Evolutionary conservation across 2,888 invertebrate genomes (phyloP), one percentile per base, ranked within the genome.

Genomic region (Leucoptera coffeella): DNA sequence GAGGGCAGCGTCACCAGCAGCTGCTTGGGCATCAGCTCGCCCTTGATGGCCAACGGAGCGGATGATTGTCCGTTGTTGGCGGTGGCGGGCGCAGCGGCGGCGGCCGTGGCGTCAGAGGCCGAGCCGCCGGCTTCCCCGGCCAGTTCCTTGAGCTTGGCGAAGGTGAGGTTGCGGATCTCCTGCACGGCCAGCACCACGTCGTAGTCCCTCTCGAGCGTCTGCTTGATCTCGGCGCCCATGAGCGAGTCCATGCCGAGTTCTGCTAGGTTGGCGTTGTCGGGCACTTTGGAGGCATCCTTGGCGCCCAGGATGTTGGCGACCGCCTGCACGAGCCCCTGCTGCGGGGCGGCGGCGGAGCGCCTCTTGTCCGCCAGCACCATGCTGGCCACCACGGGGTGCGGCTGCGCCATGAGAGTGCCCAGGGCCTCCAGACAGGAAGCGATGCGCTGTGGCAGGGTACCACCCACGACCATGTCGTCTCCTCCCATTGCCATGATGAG

Each of bases 201-300:
- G 47, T 85, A 93, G 48, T 92, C 89, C 39, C 90, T 73, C 51
- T 94, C 93, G 2, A 94, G 54, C 0, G 85, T 85, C 57, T 94
- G 93, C 40, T 94, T 94, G 38, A 97, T 91, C 60, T 97, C 95
- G 0, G 94, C 90, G 0, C 89, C 91, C 91, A 93, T 95, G 73
- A 96, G 81, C 2, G 95, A 95, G 61, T 97, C 95, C 82, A 97
- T 87, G 17, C 96, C 96, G 34, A 97, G 67, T 50, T 96, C 95
- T 2, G 90, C 87, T 2, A 97, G 64, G 0, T 82, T 79, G 1
- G 81, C 75, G 41, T 81, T 78, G 32, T 77, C 73, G 23, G 84
- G 83, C 15, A 95, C 76, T 33, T 85, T 83, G 38, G 78, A 79
- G 0, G 82, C 67, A 45, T 97, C 93, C 54, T 93, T 91, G 43